phyloP scores from a whole-genome alignment of 2,888 invertebrate species.

The Tanypteryx hageni region DNA sequence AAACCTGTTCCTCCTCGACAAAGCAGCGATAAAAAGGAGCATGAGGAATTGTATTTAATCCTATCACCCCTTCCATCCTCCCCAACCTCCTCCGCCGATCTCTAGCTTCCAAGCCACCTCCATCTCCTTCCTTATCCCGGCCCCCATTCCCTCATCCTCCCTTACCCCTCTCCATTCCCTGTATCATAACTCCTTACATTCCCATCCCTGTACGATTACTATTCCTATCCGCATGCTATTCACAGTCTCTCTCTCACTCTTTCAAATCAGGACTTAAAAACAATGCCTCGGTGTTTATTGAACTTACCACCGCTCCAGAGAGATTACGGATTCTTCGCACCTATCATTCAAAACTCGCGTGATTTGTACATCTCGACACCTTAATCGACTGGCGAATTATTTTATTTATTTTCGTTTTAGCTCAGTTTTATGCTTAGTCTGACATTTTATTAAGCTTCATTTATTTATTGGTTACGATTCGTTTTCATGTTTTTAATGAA shows the following conservation, averaged over 20 bases:
- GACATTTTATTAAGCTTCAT: neutral
- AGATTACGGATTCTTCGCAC: neutral
- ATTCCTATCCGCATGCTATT: neutral
- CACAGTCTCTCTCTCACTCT: neutral
- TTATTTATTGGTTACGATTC: too few relatives aligned
- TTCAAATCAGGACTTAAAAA: constrained; percentile 15
- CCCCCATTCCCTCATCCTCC: neutral
- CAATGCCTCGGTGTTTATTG: constrained; percentile 8
- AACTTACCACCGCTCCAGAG: neutral
- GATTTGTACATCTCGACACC: neutral
- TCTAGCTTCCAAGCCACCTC: constrained; percentile 22
- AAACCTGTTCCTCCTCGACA: constrained; percentile 63
- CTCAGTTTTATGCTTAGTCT: neutral
- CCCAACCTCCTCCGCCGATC: neutral
- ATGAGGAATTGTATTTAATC: constrained; percentile 54
- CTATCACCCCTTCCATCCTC: constrained; percentile 29
- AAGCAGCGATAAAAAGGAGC: constrained; percentile 57
- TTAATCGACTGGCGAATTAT: neutral
- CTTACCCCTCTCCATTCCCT: neutral
- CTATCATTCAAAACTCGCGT: neutral
- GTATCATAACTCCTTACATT: constrained; percentile 38
- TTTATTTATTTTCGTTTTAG: neutral
- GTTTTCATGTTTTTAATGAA: too few relatives aligned
- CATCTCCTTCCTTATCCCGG: constrained; percentile 1
- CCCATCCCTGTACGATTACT: constrained; percentile 1